These are phyloP conservation scores for Chymomyza costata DNA, from an alignment of 1,140 invertebrate species.

Conservation along the genomic window DNA sequence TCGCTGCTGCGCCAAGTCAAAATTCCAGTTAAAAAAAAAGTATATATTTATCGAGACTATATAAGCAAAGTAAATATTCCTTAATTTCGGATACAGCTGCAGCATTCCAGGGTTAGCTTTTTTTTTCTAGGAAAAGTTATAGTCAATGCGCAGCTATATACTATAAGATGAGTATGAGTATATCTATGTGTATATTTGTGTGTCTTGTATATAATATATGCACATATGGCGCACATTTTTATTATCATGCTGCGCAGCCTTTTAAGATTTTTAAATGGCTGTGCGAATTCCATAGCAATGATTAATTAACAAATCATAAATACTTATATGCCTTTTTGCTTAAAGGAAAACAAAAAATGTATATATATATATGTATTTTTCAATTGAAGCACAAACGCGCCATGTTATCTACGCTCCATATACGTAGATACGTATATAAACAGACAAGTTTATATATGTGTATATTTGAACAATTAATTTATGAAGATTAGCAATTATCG, in stretches of 20 bases:
- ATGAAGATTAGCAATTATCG: constrained; percentile 70
- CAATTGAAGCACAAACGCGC: constrained; percentile 43
- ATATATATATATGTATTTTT: constrained; percentile 41
- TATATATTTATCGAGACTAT: too few species aligned
- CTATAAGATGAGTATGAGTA: constrained; percentile 5
- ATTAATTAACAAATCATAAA: constrained; percentile 63
- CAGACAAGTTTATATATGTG: constrained; percentile 16
- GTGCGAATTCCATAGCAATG: constrained; percentile 62
- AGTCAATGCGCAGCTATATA: constrained; percentile 29
- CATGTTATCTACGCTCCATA: constrained; percentile 19
- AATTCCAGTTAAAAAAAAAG: too few species aligned
- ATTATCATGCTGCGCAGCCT: constrained; percentile 49
- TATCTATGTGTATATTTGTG: neutral
- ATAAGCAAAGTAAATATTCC: too few species aligned
- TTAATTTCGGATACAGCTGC: constrained; percentile 7
- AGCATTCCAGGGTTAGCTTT: constrained; percentile 16
- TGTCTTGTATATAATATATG: constrained; percentile 19
- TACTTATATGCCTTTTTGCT: constrained; percentile 31
- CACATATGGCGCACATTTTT: constrained; percentile 58
- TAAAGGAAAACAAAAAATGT: constrained; percentile 54
- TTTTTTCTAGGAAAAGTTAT: constrained; percentile 35
- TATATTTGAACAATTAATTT: constrained; percentile 60
- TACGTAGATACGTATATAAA: constrained; percentile 1
- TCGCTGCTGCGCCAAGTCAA: too few species aligned
- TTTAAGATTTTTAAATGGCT: constrained; percentile 44